Conservation (phyloP, 92 coral and sea anemone genomes). For the Plumapathes pennacea region DNA sequence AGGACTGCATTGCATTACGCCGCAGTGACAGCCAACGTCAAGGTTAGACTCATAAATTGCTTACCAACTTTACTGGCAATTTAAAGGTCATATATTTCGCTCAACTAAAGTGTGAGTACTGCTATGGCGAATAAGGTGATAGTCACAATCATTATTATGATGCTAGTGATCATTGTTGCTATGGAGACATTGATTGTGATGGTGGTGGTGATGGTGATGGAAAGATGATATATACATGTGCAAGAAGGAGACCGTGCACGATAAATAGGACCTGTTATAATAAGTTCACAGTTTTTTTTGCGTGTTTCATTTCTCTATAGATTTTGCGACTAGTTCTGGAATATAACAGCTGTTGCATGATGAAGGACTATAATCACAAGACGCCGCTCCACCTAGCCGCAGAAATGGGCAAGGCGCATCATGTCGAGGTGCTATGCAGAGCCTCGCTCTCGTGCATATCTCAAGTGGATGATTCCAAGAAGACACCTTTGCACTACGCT, state of each 20-base stretch:
- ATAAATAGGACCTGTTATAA: too few species aligned
- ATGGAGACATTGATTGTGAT: too few species aligned
- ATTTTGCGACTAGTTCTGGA: slow-evolving; percentile 45
- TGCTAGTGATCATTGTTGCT: too few species aligned
- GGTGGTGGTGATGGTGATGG: too few species aligned
- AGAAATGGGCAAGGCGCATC: slow-evolving; percentile 55
- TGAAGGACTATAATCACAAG: slow-evolving; percentile 58
- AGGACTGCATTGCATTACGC: slow-evolving; percentile 79
- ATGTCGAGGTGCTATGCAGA: slow-evolving; percentile 54
- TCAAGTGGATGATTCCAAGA: slow-evolving; percentile 62
- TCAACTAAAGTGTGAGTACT: too few species aligned
- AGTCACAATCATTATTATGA: too few species aligned
- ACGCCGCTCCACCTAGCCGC: slow-evolving; percentile 82
- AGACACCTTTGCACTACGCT: slow-evolving; percentile 79
- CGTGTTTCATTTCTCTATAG: slow-evolving; percentile 25
- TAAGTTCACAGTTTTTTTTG: too few species aligned
- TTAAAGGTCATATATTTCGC: too few species aligned
- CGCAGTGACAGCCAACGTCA: slow-evolving; percentile 40
- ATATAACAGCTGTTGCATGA: slow-evolving; percentile 51
- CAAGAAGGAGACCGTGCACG: too few species aligned
- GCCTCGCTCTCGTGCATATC: slow-evolving; percentile 65
- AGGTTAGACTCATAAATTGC: slow-evolving; percentile 26
- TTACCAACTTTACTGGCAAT: too few species aligned
- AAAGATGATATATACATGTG: too few species aligned
- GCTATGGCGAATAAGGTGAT: too few species aligned